Evolutionary conservation across 2,888 invertebrate species (phyloP).

Genomic region (Nezara viridula): DNA sequence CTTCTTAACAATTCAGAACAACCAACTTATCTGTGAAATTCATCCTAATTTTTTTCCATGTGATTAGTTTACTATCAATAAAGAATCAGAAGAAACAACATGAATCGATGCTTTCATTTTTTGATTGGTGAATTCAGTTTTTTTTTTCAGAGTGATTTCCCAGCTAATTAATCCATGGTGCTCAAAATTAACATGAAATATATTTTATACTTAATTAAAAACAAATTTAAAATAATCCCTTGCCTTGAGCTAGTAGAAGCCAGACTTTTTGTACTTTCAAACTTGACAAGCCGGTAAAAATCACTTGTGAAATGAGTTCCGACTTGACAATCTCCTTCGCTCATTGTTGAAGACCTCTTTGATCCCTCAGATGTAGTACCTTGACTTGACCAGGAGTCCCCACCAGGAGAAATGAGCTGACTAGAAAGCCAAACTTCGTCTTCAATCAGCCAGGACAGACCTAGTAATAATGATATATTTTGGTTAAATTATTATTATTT

Average conservation of each 20-base stretch:
- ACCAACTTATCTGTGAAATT: too few relatives aligned
- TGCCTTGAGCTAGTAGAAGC: conserved; percentile 74
- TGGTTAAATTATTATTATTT: background rate
- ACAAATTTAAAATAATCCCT: background rate
- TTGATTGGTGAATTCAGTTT: too few relatives aligned
- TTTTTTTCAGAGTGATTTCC: too few relatives aligned
- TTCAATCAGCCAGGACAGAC: conserved; percentile 60
- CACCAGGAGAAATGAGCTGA: conserved; percentile 73
- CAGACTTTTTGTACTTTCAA: conserved; percentile 84
- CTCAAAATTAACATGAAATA: background rate
- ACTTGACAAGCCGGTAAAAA: conserved; percentile 84
- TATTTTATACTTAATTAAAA: background rate
- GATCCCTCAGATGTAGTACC: conserved; percentile 70
- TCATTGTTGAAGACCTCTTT: conserved; percentile 79
- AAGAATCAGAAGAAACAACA: too few relatives aligned
- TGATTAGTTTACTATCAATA: too few relatives aligned
- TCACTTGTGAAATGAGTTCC: conserved; percentile 84
- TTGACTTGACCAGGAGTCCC: conserved; percentile 74
- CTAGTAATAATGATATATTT: background rate
- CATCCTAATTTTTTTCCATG: too few relatives aligned
- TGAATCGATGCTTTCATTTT: too few relatives aligned
- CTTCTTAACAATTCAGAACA: too few relatives aligned
- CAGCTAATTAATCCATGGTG: too few relatives aligned
- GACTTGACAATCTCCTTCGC: conserved; percentile 74
- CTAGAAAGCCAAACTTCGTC: conserved; percentile 62